Conservation (phyloP, 1,140 invertebrate species). For the Micrasema minimum region DNA sequence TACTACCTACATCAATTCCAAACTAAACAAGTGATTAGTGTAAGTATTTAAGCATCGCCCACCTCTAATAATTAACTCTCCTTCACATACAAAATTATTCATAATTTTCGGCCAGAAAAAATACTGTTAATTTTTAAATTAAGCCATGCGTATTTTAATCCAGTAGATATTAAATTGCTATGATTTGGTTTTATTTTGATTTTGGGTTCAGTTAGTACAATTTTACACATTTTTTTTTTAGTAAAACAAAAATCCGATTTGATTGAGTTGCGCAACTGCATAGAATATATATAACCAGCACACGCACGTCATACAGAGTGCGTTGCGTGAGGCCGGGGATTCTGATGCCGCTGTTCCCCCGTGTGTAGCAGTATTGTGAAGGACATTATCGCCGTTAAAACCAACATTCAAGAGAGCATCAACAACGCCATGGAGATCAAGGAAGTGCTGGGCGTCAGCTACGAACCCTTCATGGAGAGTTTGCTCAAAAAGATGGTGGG, state of each 20-base stretch:
- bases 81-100: too few relatives aligned
- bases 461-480: conserved; percentile 52
- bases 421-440: conserved; percentile 50
- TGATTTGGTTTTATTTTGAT: too few relatives aligned
- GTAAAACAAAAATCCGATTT: conserved; percentile 50
- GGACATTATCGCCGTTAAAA: conserved; percentile 48
- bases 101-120: too few relatives aligned
- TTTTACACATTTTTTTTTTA: conserved; percentile 34
- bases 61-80: too few relatives aligned
- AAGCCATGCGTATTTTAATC: too few relatives aligned
- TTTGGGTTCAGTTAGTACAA: too few relatives aligned
- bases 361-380: conserved; percentile 47
- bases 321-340: conserved; percentile 44
- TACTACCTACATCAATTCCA: too few relatives aligned
- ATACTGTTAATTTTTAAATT: too few relatives aligned
- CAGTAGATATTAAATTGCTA: too few relatives aligned
- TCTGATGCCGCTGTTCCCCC: conserved; percentile 46
- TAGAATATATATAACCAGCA: conserved; percentile 51
- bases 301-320: conserved; percentile 49
- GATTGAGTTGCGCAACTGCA: conserved; percentile 48
- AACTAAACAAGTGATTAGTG: too few relatives aligned
- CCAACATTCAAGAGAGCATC: conserved; percentile 49
- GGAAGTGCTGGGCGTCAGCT: conserved; percentile 44
- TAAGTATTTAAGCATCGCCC: too few relatives aligned
- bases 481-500: conserved; percentile 52